Conservation (phyloP, 2,888 invertebrate genomes). For the Drosophila koepferae region DNA sequence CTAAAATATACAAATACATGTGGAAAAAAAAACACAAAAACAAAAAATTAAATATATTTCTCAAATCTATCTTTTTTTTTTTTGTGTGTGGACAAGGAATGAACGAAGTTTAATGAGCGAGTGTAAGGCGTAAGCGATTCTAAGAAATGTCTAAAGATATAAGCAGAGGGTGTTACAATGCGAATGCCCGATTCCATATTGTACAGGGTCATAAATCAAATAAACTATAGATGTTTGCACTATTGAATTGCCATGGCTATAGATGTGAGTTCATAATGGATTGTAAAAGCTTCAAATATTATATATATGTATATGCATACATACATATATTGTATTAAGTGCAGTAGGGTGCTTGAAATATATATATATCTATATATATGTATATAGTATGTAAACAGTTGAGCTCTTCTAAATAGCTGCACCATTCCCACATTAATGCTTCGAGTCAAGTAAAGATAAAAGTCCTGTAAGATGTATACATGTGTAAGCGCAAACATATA, state of each 20-base stretch:
- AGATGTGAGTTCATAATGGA: slow-evolving; percentile 14
- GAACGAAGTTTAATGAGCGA: slow-evolving; percentile 1
- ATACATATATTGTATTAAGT: background rate
- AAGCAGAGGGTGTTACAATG: slow-evolving; percentile 15
- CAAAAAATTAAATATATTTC: slow-evolving; percentile 15
- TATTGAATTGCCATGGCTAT: slow-evolving; percentile 41
- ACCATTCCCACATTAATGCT: slow-evolving; percentile 14
- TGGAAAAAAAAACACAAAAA: slow-evolving; percentile 38
- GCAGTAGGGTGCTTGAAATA: slow-evolving; percentile 37
- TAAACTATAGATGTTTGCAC: slow-evolving; percentile 27
- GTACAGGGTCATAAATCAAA: slow-evolving; percentile 35
- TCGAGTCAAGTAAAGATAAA: slow-evolving; percentile 31
- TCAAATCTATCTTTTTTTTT: slow-evolving; percentile 2
- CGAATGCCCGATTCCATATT: slow-evolving; percentile 14
- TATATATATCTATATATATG: background rate
- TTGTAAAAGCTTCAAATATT: slow-evolving; percentile 22
- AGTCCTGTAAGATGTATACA: slow-evolving; percentile 43
- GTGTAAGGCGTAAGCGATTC: slow-evolving; percentile 12
- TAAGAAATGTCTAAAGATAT: slow-evolving; percentile 1
- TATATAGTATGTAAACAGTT: background rate
- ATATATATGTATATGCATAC: background rate
- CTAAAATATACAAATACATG: slow-evolving; percentile 66
- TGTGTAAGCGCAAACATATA: slow-evolving; percentile 31
- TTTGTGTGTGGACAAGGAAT: background rate
- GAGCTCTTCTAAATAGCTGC: slow-evolving; percentile 6